Base-by-base conservation (phyloP, 2,888 invertebrate genomes). In the Cataglyphis cursor region DNA sequence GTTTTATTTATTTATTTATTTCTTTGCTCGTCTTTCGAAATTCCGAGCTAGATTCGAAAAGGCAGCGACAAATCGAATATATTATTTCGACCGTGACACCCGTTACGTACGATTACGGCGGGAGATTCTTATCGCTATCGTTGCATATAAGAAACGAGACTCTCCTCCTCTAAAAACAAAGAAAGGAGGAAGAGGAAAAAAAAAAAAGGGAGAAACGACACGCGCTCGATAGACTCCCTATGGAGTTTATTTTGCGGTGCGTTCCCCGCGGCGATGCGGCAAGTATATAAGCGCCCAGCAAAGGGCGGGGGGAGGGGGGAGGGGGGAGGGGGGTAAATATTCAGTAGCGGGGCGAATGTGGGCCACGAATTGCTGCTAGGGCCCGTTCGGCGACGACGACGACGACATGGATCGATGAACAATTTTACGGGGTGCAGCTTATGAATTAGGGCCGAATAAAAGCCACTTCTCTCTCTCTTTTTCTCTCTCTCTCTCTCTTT, bases 231-330 rank as follows among this genome's bases (percentile, higher is more conserved):
- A 18, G 31, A 10, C 28, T 76, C 76, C 75, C 78, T 80, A 48
- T 72, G 78, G 78, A 59, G 44, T 82, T 82, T 76, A 66, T 57
- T 66, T 82, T 76, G 81, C 76, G 54, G 62, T 10, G 73, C 75
- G 66, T 66, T 57, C 76, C 59, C 76, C 59, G 78, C 78, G 72
- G 72, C 78, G 72, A 78, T 78, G 72, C 78, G 59, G 70, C 70
- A 31, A 57, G 57, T 57, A 70, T 78, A 51, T 70, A 51, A 51
- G 51, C 18, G 70, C 65, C 35, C 65, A 24, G 51, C 31, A 24
- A 51, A 72, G 21, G 59, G 59, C 38, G 41, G 15, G 24, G 18
- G 18, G 0, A 0, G n/a, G 8, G 15, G 3, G 8, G 3, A 9
- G 31, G 28, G 24, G 8, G 4, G 24, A 28, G 10, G n/a, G 3